These are phyloP conservation scores for Chiloscyllium plagiosum DNA, from an alignment of 2,113 vertebrate species.

Conservation along the genomic window DNA sequence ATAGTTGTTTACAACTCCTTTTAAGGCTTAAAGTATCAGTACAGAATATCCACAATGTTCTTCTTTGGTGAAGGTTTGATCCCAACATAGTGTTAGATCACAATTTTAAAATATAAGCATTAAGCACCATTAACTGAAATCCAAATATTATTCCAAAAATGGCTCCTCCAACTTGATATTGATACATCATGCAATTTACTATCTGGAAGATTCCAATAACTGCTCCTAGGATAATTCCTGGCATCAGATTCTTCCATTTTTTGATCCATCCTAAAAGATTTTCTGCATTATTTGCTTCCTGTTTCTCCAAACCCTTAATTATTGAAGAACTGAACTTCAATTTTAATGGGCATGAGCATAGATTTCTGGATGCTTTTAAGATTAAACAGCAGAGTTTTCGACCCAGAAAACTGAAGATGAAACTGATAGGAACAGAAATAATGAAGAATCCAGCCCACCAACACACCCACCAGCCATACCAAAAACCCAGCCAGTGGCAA, in stretches of 20 bases:
- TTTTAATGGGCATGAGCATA: background rate
- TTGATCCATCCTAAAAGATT: background rate
- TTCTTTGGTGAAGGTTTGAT: background rate
- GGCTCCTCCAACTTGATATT: background rate
- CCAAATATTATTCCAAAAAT: slow-evolving; percentile 22
- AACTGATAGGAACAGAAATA: background rate
- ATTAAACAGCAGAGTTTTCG: background rate
- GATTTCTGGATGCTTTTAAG: background rate
- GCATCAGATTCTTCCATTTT: background rate
- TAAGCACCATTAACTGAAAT: background rate
- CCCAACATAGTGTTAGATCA: background rate
- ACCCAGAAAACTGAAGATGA: background rate
- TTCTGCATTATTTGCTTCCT: background rate
- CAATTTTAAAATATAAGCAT: background rate
- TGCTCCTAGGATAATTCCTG: slow-evolving; percentile 3
- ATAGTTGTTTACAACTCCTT: background rate
- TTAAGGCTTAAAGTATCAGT: background rate
- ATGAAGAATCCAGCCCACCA: slow-evolving; percentile 28
- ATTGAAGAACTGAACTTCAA: background rate
- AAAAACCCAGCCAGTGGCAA: slow-evolving; percentile 27
- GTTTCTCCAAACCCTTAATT: background rate
- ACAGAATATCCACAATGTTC: background rate
- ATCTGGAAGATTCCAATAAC: slow-evolving; percentile 16
- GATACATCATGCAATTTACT: background rate
- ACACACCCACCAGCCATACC: slow-evolving; percentile 25